A percentile compares a stretch with the other conserved stretches of the same genome.
Evolutionary conservation across 2,888 invertebrate species (phyloP).

Genomic region (Eueremaeus valkanovi): DNA sequence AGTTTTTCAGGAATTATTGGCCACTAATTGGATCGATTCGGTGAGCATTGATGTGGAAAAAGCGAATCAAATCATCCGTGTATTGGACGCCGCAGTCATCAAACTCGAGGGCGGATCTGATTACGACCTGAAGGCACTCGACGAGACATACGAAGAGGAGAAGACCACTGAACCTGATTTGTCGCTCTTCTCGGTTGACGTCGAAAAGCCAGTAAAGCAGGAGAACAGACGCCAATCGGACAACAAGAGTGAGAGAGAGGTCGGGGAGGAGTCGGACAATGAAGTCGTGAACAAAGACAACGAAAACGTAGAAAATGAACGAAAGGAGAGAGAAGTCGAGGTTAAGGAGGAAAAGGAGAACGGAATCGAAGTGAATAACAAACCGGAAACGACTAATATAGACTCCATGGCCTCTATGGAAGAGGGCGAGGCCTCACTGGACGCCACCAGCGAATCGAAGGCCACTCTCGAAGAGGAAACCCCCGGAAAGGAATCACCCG

Average conservation of each 20-base stretch:
- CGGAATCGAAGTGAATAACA: slow-evolving; percentile 45
- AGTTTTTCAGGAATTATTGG: slow-evolving; percentile 74
- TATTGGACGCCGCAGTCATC: slow-evolving; percentile 94
- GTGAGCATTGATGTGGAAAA: slow-evolving; percentile 81
- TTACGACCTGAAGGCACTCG: slow-evolving; percentile 79
- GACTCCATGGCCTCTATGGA: slow-evolving; percentile 32
- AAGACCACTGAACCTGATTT: slow-evolving; percentile 43
- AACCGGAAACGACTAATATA: slow-evolving; percentile 41
- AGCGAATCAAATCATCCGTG: slow-evolving; percentile 67
- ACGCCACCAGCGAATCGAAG: slow-evolving; percentile 33
- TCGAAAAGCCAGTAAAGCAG: slow-evolving; percentile 35
- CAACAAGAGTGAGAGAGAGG: slow-evolving; percentile 34
- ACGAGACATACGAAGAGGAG: slow-evolving; percentile 54
- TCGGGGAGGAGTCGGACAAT: slow-evolving; percentile 43
- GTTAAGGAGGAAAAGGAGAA: slow-evolving; percentile 50
- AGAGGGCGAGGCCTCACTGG: slow-evolving; percentile 42
- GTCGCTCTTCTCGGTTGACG: slow-evolving; percentile 43
- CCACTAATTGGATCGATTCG: slow-evolving; percentile 66
- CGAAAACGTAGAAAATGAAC: slow-evolving; percentile 42
- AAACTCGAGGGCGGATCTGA: slow-evolving; percentile 77
- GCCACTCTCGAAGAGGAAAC: slow-evolving; percentile 8
- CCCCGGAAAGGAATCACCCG: neutral
- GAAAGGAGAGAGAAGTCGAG: slow-evolving; percentile 48
- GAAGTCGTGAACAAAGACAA: slow-evolving; percentile 50
- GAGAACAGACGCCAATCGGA: too few relatives aligned